Evolutionary conservation across 37 sponge, comb jelly and placozoan genomes (phyloP), one percentile per base, ranked within the genome.

Genomic region (Dysidea cf. avara): DNA sequence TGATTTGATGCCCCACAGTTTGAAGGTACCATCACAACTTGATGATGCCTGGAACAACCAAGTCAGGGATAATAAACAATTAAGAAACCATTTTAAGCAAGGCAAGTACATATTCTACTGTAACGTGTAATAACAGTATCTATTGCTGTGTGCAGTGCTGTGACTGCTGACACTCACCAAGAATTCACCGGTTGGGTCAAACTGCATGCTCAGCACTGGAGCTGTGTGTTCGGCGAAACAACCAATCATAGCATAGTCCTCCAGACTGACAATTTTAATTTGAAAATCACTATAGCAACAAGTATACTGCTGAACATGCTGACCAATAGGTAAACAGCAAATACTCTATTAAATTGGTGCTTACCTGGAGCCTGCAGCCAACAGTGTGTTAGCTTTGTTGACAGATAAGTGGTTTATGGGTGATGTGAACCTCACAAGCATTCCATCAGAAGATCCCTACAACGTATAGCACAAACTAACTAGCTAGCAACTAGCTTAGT

Each of bases 1-100:
- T 9, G 43, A 81, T 35, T 64, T 36, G 5, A 81, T 36, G 21
- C 69, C 73, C 89, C 89, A 88, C 35, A 88, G 48, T 60, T 53
- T 83, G 24, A 83, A 60, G 26, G 75, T 74, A 1, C 89, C 89
- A 55, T 88, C 89, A 70, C 84, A 83, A 58, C 85, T 68, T 18
- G 79, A 63, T 21, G 83, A 81, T 2, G 80, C 78, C 78, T 76
- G 9, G 5, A 43, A 43, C n/a, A n/a, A n/a, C n/a, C n/a, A n/a
- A n/a, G n/a, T n/a, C n/a, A n/a, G n/a, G n/a, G 17, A 60, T 31
- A 60, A 11, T 33, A 28, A 26, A 25, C 24, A 2, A 7, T 3
- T 25, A 7, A 25, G 5, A 3, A 2, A 21, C 21, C 24, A 25
- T 2, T 7, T 5, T 54, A 54, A 25, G 7, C 6, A 2, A 25